A percentile compares a stretch with the other conserved stretches of the same genome.
These are phyloP conservation scores for Tympanoctomys barrerae DNA, from an alignment of 2,797 vertebrate genomes.

Conservation along the genomic window DNA sequence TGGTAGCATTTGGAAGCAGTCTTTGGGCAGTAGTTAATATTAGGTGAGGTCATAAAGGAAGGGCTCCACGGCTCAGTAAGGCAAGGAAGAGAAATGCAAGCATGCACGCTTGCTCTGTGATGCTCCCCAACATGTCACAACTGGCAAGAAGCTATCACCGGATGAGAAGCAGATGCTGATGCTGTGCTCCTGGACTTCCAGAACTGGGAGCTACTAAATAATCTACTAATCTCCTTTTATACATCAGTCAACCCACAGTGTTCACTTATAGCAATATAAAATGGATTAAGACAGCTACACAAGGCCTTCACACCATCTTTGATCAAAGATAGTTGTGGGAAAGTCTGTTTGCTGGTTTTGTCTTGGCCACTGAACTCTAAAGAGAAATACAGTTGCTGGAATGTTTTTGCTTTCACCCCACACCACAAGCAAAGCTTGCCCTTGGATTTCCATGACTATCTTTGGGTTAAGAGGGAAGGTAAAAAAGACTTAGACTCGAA, in stretches of 20 bases:
- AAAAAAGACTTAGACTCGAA: not conserved
- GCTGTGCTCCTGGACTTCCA: not conserved
- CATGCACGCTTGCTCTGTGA: not conserved
- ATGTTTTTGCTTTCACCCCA: not conserved
- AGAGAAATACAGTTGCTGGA: not conserved
- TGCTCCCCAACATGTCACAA: not conserved
- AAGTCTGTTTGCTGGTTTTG: not conserved
- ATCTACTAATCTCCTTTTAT: not conserved
- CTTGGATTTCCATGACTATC: conserved; percentile 4
- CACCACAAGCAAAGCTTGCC: conserved; percentile 11
- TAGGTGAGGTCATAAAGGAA: not conserved
- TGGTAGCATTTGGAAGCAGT: not conserved
- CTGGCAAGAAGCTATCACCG: not conserved
- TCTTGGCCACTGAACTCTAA: not conserved
- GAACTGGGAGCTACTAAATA: not conserved
- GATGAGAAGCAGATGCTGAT: not conserved
- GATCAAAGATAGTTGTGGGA: not conserved
- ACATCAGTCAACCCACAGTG: not conserved
- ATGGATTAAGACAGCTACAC: not conserved
- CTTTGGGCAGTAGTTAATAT: not conserved
- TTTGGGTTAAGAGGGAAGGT: conserved; percentile 36
- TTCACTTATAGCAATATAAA: not conserved
- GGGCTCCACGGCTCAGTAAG: not conserved
- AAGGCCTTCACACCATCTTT: not conserved
- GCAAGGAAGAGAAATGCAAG: not conserved